These are phyloP conservation scores for Casuarius casuarius DNA, from an alignment of 2,113 vertebrate genomes.

Conservation along the genomic window DNA sequence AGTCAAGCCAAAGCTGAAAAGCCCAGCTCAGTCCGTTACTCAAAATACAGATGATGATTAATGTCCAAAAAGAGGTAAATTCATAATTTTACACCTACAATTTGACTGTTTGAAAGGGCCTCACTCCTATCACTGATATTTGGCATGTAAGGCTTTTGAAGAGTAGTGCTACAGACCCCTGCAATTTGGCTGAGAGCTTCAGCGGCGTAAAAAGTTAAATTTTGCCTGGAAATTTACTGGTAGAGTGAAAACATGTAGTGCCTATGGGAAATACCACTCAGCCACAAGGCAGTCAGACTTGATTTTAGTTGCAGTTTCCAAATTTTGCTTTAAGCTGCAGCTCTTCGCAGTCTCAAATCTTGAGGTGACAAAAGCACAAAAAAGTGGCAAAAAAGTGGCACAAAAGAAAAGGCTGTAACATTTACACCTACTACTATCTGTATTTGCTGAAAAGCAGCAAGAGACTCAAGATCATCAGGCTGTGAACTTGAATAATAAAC, in stretches of 20 bases:
- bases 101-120: neutral
- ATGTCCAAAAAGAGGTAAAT: neutral
- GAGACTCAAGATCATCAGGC: constrained; percentile 32
- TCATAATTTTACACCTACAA: neutral
- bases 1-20: neutral
- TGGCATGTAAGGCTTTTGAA: neutral
- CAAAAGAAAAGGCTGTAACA: constrained; percentile 24
- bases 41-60: neutral
- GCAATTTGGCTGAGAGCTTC: constrained; percentile 4
- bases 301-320: constrained; percentile 11
- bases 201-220: neutral
- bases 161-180: neutral
- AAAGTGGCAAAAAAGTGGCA: constrained; percentile 14
- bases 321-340: constrained; percentile 34
- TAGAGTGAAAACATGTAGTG: neutral
- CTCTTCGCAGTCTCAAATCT: constrained; percentile 29
- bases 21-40: neutral
- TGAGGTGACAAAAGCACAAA: constrained; percentile 41
- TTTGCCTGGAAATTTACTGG: constrained; percentile 20
- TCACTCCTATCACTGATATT: neutral
- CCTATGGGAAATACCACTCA: constrained; percentile 31
- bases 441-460: constrained; percentile 32
- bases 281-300: constrained; percentile 41
- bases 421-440: constrained; percentile 33
- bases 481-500: constrained; percentile 47